Base-by-base conservation (phyloP, 2,888 invertebrate species). In the Lasioglossum figueresi region DNA sequence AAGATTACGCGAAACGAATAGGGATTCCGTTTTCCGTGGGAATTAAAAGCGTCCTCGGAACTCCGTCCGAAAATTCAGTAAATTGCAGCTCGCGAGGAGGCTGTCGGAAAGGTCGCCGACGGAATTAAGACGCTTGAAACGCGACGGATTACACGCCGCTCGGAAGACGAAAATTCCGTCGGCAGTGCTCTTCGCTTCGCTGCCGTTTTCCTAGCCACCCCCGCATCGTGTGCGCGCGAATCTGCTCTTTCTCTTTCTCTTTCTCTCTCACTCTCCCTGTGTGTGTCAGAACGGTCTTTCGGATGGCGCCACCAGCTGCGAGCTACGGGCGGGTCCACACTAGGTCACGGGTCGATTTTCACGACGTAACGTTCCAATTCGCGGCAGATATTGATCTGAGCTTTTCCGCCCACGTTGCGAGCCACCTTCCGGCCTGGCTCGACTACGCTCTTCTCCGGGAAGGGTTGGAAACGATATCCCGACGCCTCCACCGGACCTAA, bases 331-430 rank as follows among this genome's bases (percentile, higher is more conserved):
- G 94, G 93, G 93, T 94, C 94, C 94, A 94, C 93, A 94, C 93
- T 94, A 92, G 94, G 94, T 94, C 94, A 94, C 93, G 93, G 93
- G 94, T 94, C 94, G 94, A 94, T 94, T 93, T 93, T 93, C 91
- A 90, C 92, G 91, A 91, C 93, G 92, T 91, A 93, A 92, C 93
- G 92, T 93, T 93, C 93, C 93, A 93, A 93, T 93, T 93, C 92
- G 91, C 93, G 93, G 92, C 92, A 92, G 93, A 93, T 93, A 93
- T 93, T 93, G 93, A 93, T 93, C 93, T 93, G 88, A 91, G 92
- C 91, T 93, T 93, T 93, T 92, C 93, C 90, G 90, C 92, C 90
- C 91, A 90, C 89, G 90, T 91, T 89, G 88, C 88, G 83, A 88
- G 84, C 89, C 88, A 72, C 88, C 86, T 85, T 80, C 83, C 84